Evolutionary conservation across 2,888 invertebrate species (phyloP).

Genomic region (Synanthedon andrenaeformis): DNA sequence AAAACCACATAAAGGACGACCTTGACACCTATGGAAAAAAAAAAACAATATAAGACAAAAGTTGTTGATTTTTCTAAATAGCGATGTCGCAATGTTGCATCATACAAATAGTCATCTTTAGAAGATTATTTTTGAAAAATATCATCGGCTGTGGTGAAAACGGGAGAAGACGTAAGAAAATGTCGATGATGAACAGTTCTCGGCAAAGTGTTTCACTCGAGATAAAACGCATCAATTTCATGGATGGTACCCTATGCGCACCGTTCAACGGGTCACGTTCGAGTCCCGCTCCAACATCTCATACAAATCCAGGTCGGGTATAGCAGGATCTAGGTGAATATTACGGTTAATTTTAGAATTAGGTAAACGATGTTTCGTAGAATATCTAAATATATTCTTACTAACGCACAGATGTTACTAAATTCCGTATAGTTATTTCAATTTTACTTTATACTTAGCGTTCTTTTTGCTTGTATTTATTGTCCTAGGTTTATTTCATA

Average conservation of each 20-base stretch:
- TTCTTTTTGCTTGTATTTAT: too few species aligned
- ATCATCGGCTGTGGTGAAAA: background rate
- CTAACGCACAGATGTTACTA: conserved; percentile 6
- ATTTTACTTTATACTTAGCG: too few species aligned
- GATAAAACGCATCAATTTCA: background rate
- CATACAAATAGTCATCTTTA: too few species aligned
- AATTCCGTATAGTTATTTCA: too few species aligned
- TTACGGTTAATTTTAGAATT: background rate
- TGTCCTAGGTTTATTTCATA: too few species aligned
- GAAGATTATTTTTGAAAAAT: too few species aligned
- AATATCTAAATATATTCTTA: background rate
- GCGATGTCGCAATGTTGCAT: too few species aligned
- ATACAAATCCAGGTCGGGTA: conserved; percentile 18
- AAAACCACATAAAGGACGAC: too few species aligned
- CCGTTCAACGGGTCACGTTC: background rate
- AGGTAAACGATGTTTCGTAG: background rate
- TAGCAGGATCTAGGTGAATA: background rate
- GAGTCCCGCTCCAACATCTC: conserved; percentile 13
- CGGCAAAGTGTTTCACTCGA: background rate
- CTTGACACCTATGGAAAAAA: too few species aligned
- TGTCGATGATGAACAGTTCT: background rate
- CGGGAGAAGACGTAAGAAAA: background rate
- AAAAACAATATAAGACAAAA: too few species aligned
- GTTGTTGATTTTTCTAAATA: too few species aligned
- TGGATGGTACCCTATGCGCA: background rate